phyloP scores from a whole-genome alignment of 1,140 invertebrate species.

The Lucilia cuprina region DNA sequence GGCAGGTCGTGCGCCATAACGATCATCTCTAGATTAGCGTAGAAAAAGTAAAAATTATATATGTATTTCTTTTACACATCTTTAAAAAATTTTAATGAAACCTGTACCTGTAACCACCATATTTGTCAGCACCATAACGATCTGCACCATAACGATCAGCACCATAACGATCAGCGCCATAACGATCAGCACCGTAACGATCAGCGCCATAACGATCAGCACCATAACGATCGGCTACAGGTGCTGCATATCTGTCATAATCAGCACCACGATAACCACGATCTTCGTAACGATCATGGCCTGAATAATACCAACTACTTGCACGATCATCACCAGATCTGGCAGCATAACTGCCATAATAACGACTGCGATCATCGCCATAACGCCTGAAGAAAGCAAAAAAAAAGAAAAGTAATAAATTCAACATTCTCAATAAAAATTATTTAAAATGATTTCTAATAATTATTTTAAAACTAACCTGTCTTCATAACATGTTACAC shows the following conservation, averaged over 20 bases:
- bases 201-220: constrained; percentile 31
- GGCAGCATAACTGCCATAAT: constrained; percentile 48
- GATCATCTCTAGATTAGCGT: constrained; percentile 48
- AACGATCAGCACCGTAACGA: constrained; percentile 20
- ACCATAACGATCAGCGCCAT: constrained; percentile 30
- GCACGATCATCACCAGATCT: constrained; percentile 49
- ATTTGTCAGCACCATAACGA: constrained; percentile 18
- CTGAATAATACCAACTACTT: constrained; percentile 53
- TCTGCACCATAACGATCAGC: background rate
- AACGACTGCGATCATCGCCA: constrained; percentile 45
- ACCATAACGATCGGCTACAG: constrained; percentile 2
- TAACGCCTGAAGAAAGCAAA: constrained; percentile 29
- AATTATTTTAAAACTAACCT: no score
- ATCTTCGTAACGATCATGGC: constrained; percentile 45
- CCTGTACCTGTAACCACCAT: background rate
- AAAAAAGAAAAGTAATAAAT: background rate
- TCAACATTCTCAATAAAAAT: no score
- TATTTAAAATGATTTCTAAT: no score
- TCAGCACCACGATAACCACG: constrained; percentile 20
- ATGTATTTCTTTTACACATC: no score
- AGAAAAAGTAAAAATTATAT: no score
- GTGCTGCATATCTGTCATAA: background rate
- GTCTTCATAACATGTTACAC: constrained; percentile 59
- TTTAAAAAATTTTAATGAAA: background rate
- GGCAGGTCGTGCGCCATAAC: constrained; percentile 47